phyloP scores from a whole-genome alignment of 2,797 vertebrate genomes.

The Crocodylus rhombifer region DNA sequence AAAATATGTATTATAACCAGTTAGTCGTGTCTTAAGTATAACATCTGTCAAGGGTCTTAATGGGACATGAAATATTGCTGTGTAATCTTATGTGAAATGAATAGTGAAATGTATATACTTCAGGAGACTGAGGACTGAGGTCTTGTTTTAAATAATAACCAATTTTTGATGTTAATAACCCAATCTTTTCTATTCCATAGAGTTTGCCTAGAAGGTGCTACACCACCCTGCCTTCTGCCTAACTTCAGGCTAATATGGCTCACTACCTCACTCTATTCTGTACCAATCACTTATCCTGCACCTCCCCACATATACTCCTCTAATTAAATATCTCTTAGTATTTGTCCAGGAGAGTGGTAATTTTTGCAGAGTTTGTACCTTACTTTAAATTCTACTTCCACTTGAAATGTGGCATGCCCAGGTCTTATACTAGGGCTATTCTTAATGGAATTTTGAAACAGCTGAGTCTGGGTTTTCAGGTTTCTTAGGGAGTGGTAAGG shows the following conservation, averaged over 20 bases:
- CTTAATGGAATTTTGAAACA: background rate
- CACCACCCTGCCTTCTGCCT: too few relatives aligned
- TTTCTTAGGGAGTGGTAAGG: background rate
- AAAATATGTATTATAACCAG: too few relatives aligned
- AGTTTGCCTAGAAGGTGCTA: too few relatives aligned
- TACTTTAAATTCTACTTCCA: background rate
- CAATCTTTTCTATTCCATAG: background rate
- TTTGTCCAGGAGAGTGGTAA: background rate
- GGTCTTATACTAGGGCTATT: background rate
- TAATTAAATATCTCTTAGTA: background rate
- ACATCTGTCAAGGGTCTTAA: too few relatives aligned
- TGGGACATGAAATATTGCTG: background rate
- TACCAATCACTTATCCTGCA: background rate
- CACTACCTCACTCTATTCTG: background rate
- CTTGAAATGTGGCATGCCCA: background rate
- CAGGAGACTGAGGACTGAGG: background rate
- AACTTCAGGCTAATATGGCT: too few relatives aligned
- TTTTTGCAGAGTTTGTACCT: background rate
- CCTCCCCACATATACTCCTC: background rate
- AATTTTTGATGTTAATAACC: background rate
- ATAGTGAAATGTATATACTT: background rate
- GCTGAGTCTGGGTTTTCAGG: background rate
- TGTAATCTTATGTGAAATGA: background rate
- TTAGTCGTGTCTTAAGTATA: too few relatives aligned
- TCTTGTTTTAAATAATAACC: background rate